Percentiles rank a stretch among this genome's conserved stretches.
Conservation (phyloP, 2,113 vertebrate genomes). For the Ceyx cyanopectus region DNA sequence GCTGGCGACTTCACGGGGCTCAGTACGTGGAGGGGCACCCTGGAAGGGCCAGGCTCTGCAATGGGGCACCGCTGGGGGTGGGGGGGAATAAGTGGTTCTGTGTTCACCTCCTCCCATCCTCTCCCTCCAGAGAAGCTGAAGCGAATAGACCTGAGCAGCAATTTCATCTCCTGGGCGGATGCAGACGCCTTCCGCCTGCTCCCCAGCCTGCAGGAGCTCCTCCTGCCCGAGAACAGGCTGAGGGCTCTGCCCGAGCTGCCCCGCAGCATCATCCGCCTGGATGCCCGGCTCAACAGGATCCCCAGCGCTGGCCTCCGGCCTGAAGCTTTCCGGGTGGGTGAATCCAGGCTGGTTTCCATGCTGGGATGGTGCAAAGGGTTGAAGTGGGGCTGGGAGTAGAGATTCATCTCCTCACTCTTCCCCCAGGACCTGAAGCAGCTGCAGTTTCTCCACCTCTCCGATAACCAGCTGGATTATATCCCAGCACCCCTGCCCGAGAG, state of each 20-base stretch:
- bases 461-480: conserved; percentile 82
- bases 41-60: neutral
- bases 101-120: neutral
- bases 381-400: neutral
- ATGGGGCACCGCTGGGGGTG: rapidly evolving
- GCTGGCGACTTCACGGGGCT: conserved; percentile 77
- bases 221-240: conserved; percentile 81
- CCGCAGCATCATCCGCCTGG: conserved; percentile 67
- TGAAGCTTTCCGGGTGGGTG: conserved; percentile 76
- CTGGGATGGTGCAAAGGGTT: neutral
- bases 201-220: conserved; percentile 78
- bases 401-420: neutral
- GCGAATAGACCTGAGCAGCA: conserved; percentile 82
- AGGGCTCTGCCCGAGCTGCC: conserved; percentile 78
- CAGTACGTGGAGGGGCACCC: conserved; percentile 51
- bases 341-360: neutral
- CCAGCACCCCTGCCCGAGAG: conserved; percentile 78
- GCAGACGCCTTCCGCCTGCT: conserved; percentile 72
- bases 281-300: conserved; percentile 79
- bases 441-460: conserved; percentile 83
- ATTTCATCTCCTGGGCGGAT: conserved; percentile 75
- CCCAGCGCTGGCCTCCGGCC: conserved; percentile 72
- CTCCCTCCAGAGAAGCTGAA: conserved; percentile 77
- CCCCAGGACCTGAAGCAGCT: conserved; percentile 80
- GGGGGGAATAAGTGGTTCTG: rapidly evolving